These are phyloP conservation scores for Piscicola geometra DNA, from an alignment of 2,888 invertebrate genomes.

Conservation along the genomic window DNA sequence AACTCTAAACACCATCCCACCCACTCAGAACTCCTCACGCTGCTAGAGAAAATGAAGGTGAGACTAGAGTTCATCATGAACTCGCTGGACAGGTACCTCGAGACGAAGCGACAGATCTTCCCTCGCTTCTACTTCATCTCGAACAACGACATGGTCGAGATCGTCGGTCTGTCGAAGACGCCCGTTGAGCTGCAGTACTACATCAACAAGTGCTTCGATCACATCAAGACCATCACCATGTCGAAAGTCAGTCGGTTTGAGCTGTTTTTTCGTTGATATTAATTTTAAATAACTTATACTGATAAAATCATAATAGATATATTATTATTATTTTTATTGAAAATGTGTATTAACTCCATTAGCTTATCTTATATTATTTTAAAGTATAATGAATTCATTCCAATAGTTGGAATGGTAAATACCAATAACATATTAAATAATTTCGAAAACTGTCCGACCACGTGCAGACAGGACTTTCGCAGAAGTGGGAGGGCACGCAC, in stretches of 20 bases:
- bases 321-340: too few species aligned
- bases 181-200: constrained; percentile 79
- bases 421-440: neutral
- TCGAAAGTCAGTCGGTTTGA: too few species aligned
- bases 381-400: too few species aligned
- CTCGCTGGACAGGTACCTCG: constrained; percentile 77
- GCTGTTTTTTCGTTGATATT: too few species aligned
- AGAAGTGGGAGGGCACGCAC: constrained; percentile 59
- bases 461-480: constrained; percentile 51
- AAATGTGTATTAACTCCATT: neutral
- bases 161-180: constrained; percentile 77
- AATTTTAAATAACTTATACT: too few species aligned
- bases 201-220: constrained; percentile 82
- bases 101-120: constrained; percentile 80
- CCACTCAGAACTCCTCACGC: constrained; percentile 63
- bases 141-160: constrained; percentile 77
- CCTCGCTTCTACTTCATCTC: constrained; percentile 78
- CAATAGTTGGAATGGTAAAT: neutral
- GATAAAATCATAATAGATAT: too few species aligned
- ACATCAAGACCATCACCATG: constrained; percentile 63
- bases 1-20: constrained; percentile 36
- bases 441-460: neutral
- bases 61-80: constrained; percentile 75
- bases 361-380: neutral
- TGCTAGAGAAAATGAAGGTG: constrained; percentile 69